These are phyloP conservation scores for Mesoclemmys tuberculata DNA, from an alignment of 2,113 vertebrate genomes.

Conservation along the genomic window DNA sequence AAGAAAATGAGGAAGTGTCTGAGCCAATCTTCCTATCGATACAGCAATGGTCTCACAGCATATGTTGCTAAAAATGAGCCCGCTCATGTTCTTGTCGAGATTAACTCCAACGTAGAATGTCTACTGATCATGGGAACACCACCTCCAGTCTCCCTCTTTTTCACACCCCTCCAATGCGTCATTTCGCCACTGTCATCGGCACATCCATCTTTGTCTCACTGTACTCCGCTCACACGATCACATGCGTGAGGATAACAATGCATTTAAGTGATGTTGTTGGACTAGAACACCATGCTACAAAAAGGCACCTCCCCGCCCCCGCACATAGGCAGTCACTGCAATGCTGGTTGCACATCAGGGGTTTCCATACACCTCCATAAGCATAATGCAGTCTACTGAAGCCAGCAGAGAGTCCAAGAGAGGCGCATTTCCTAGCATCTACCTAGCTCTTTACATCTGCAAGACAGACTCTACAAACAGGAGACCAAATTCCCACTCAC, in stretches of 20 bases:
- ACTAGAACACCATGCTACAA: neutral
- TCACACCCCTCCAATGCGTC: fast-evolving
- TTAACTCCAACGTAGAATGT: neutral
- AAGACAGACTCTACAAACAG: neutral
- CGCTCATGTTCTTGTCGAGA: neutral
- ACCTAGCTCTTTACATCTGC: neutral
- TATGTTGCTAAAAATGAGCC: neutral
- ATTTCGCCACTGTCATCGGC: fast-evolving
- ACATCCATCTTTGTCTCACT: neutral
- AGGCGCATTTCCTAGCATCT: neutral
- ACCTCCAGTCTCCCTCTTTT: neutral
- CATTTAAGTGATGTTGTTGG: neutral
- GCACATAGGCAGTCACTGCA: neutral
- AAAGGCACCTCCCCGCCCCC: neutral
- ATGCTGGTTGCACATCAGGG: neutral
- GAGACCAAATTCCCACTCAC: neutral
- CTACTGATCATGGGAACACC: neutral
- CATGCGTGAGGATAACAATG: neutral
- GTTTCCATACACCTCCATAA: neutral
- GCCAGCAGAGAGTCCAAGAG: neutral
- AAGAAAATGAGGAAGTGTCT: neutral
- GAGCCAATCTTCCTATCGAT: neutral
- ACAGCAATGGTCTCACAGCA: neutral
- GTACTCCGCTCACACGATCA: neutral
- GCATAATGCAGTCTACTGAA: neutral